These are phyloP conservation scores for Pristionchus maxplancki DNA, from an alignment of 2,888 invertebrate genomes.

Conservation along the genomic window DNA sequence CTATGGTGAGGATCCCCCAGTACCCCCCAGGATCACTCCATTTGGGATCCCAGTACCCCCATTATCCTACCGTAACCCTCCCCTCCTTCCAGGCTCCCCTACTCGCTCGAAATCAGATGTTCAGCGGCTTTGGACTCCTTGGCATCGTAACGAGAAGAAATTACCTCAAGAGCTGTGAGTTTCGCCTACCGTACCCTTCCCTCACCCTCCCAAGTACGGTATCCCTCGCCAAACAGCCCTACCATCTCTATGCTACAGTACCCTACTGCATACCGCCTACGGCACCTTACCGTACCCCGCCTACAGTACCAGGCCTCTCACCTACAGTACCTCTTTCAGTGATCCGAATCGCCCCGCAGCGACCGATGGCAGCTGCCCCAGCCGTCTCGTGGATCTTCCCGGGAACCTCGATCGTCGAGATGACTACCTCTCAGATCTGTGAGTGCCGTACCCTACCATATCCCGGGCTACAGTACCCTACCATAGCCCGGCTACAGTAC, in stretches of 20 bases:
- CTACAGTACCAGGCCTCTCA: not conserved
- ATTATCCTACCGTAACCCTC: not conserved
- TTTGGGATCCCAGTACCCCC: not conserved
- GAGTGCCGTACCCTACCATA: not conserved
- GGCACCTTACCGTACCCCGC: too few relatives aligned
- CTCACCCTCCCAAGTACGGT: not conserved
- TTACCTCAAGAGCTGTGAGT: not conserved
- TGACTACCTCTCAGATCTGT: slow-evolving; percentile 1
- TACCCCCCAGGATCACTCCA: not conserved
- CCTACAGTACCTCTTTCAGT: not conserved
- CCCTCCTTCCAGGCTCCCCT: not conserved
- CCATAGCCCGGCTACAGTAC: too few relatives aligned
- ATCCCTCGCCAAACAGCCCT: not conserved
- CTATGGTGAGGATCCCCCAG: not conserved
- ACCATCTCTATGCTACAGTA: not conserved
- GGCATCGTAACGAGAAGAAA: not conserved
- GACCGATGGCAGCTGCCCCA: too few relatives aligned
- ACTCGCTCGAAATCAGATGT: not conserved
- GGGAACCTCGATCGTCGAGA: not conserved
- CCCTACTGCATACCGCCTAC: too few relatives aligned
- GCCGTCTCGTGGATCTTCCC: not conserved
- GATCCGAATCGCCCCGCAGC: not conserved
- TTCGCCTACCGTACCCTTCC: not conserved
- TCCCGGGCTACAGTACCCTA: too few relatives aligned
- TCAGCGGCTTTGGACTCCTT: not conserved